A percentile compares a stretch with the other conserved stretches of the same genome.
These are phyloP conservation scores for Microtus richardsoni DNA, from an alignment of 2,113 vertebrate species.

Conservation along the genomic window DNA sequence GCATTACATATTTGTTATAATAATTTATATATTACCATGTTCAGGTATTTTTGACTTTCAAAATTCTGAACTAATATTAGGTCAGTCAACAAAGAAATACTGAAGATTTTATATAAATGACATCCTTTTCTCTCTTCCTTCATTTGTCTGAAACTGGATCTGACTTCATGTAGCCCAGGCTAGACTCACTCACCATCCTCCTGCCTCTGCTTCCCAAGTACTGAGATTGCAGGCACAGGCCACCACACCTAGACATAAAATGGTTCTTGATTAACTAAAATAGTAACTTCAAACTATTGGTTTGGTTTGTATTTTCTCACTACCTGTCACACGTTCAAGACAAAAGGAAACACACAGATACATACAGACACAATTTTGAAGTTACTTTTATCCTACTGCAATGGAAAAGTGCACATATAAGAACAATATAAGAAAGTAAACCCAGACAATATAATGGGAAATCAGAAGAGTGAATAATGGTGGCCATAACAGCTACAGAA, in stretches of 20 bases:
- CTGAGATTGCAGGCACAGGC: not conserved
- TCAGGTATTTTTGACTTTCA: conserved; percentile 52
- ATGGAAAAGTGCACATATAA: not conserved
- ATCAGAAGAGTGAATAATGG: not conserved
- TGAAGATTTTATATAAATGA: not conserved
- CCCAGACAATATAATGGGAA: not conserved
- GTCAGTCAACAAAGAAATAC: not conserved
- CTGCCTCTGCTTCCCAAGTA: not conserved
- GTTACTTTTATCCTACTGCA: not conserved
- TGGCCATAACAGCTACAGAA: not conserved
- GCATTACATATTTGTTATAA: conserved; percentile 9
- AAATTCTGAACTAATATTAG: conserved; percentile 45
- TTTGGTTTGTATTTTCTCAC: not conserved
- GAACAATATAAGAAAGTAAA: not conserved
- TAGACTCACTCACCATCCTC: not conserved
- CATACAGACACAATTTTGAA: not conserved
- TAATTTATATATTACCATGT: not conserved
- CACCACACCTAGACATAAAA: not conserved
- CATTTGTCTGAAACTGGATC: not conserved
- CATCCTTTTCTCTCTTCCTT: not conserved
- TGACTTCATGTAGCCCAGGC: not conserved
- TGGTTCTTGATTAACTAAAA: conserved; percentile 47
- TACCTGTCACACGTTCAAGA: conserved; percentile 9
- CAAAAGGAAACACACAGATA: not conserved
- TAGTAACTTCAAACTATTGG: conserved; percentile 18